Evolutionary conservation across 2,797 vertebrate species (phyloP), one percentile per base, ranked within the genome.

Genomic region (Scomberomorus guttatus): DNA sequence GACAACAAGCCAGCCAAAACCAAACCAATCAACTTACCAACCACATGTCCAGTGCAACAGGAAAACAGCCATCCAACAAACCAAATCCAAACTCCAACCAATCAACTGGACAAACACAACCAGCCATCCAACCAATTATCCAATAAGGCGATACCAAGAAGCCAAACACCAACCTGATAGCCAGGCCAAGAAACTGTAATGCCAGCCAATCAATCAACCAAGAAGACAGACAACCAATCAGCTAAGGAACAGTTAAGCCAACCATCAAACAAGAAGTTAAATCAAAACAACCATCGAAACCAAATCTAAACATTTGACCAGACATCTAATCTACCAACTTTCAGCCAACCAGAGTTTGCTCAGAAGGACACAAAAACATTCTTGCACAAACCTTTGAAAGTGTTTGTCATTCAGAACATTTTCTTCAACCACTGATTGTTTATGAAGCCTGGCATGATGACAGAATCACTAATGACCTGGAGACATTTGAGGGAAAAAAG

Each of bases 401-500:
- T 25, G 3, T 63, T 83, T 80, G 74, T 75, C 55, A 85, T 85
- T 84, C 71, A 34, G 60, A 67, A 55, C 57, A 54, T 73, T 44
- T 37, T 22, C 78, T n/a, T 48, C 68, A 50, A 75, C 59, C 50
- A 2, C 65, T 77, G 81, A 80, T 78, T 79, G 75, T 79, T 84
- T 63, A 79, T 72, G 77, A 51, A 27, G 55, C n/a, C 39, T 18
- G 52, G 56, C 12, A 32, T 55, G 64, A 70, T 5, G 76, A 67
- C 73, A 64, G 73, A 81, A 76, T 87, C 70, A 29, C 5, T 57
- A 70, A 80, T 39, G 74, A 72, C 55, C 58, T 13, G 11, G 9
- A 83, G 55, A 76, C 80, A 11, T 81, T 83, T 66, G 55, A 48
- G 72, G 82, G 68, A 84, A 77, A 65, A 71, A 77, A 69, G 51